phyloP scores from a whole-genome alignment of 2,888 invertebrate genomes.

The Stictocephala bisonia region DNA sequence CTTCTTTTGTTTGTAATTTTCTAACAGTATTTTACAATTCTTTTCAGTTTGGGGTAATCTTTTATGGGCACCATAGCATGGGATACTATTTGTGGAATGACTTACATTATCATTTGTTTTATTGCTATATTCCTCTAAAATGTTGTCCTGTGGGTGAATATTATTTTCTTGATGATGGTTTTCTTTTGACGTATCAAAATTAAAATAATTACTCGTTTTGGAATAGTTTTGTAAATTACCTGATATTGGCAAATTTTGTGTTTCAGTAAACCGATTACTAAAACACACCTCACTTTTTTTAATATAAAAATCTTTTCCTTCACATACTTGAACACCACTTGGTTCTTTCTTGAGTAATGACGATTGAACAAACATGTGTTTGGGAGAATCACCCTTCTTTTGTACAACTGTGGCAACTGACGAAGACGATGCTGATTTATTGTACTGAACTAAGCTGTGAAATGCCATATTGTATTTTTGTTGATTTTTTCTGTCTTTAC shows the following conservation, averaged over 20 bases:
- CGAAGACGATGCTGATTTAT: slow-evolving; percentile 60
- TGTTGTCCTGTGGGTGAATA: no score
- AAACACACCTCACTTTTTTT: neutral
- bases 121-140: no score
- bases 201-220: slow-evolving; percentile 19
- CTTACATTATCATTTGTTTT: neutral
- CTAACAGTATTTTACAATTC: slow-evolving; percentile 1
- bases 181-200: neutral
- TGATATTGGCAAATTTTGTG: slow-evolving; percentile 10
- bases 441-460: slow-evolving; percentile 26
- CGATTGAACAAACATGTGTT: slow-evolving; percentile 58
- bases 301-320: neutral
- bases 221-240: neutral
- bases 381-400: slow-evolving; percentile 58
- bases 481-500: neutral
- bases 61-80: slow-evolving; percentile 44
- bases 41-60: neutral
- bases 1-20: neutral
- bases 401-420: slow-evolving; percentile 64
- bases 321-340: slow-evolving; percentile 63
- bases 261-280: neutral
- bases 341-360: slow-evolving; percentile 62
- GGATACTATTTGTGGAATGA: no score
- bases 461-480: slow-evolving; percentile 21
- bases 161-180: neutral